Base-by-base conservation (phyloP, 2,113 vertebrate genomes). In the Boleophthalmus pectinirostris region DNA sequence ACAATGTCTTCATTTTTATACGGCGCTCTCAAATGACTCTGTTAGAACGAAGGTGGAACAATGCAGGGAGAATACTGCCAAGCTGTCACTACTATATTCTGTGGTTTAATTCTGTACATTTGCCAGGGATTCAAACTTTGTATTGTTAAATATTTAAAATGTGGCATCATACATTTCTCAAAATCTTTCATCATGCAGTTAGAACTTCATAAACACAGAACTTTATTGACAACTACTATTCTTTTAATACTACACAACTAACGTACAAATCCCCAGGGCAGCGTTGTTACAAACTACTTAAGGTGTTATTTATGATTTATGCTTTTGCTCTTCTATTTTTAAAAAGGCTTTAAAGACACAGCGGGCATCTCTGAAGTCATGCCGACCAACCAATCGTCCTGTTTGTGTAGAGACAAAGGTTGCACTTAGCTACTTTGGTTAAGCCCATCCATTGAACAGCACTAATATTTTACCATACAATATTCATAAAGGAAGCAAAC, bases 1-100 rank as follows among this genome's bases (percentile, higher is more conserved):
- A 58, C 57, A 69, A 47, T 69, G 78, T 64, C 29, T 64, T 64
- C 9, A 38, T 35, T 64, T 64, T 64, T 9, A 43, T 10, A n/a
- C 21, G 33, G 29, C 33, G 9, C 16, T 10, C 61, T 64, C 18
- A 38, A 64, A 43, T 64, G 33, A 64, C 61, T 64, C 29, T n/a
- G n/a, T 64, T 64, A 38, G 7, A 38, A 21, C 33, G 20, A n/a
- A 11, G 2, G 10, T 64, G 18, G 18, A 38, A 64, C 20, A 38
- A 38, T 38, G 33, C 18, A 3, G 8, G 33, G 11, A 64, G 33
- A 63, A 8, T 29, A 29, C 8, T 9, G 38, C 38, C 38, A 43
- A 43, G 8, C 38, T 43, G 38, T 43, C 38, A 43, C 38, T 43
- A 43, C 38, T 43, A 43, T 9, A 43, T 43, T 43, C 38, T 43